Conservation (phyloP, 2,888 invertebrate species). For the Spisula solida region DNA sequence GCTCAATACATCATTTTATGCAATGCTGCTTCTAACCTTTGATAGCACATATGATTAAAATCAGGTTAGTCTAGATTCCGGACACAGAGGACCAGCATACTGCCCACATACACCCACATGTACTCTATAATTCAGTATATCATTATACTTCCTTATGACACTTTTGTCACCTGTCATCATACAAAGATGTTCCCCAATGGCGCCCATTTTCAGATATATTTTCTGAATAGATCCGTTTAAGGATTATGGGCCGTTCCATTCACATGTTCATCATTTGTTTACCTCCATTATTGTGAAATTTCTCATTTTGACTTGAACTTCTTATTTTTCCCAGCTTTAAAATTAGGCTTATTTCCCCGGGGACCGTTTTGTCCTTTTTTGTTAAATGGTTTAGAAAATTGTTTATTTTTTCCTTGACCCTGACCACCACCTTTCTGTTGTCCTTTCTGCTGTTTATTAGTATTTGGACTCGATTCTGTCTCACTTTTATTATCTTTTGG, state of each 20-base stretch:
- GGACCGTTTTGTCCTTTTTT: slow-evolving; percentile 38
- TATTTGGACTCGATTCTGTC: slow-evolving; percentile 13
- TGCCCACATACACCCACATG: no score
- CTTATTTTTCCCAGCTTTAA: slow-evolving; percentile 64
- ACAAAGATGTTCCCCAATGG: neutral
- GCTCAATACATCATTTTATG: no score
- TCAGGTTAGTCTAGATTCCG: no score
- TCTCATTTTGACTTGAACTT: slow-evolving; percentile 58
- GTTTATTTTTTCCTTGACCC: slow-evolving; percentile 10
- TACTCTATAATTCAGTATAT: no score
- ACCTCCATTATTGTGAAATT: neutral
- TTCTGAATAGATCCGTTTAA: neutral
- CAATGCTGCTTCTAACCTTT: no score
- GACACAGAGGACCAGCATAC: no score
- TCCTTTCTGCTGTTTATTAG: slow-evolving; percentile 34
- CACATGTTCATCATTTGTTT: neutral
- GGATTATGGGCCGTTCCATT: neutral
- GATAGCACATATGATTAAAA: no score
- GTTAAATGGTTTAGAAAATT: slow-evolving; percentile 24
- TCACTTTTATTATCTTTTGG: slow-evolving; percentile 25
- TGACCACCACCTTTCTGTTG: slow-evolving; percentile 26
- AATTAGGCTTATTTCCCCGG: slow-evolving; percentile 29
- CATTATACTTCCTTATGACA: neutral
- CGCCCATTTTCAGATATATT: neutral
- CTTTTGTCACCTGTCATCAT: neutral